Evolutionary conservation across 2,888 invertebrate species (phyloP).

Genomic region (Pandemis heparana): DNA sequence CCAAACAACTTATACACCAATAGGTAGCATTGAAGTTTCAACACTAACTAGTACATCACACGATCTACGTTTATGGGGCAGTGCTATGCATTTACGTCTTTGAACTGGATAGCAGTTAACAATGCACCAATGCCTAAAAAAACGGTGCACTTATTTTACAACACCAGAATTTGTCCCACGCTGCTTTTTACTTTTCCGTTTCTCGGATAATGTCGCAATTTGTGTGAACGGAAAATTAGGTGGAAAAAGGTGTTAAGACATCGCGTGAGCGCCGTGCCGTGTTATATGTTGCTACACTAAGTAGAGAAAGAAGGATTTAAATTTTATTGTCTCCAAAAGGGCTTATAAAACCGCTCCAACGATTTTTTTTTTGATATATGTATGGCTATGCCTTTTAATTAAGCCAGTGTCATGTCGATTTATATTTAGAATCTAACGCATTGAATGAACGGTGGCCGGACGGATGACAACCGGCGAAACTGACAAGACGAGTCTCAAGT

Average conservation of each 20-base stretch:
- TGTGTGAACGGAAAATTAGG: conserved; percentile 63
- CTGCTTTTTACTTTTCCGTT: conserved; percentile 54
- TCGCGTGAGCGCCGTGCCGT: conserved; percentile 7
- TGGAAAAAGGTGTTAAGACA: conserved; percentile 41
- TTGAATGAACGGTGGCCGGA: no score
- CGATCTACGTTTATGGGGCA: background rate
- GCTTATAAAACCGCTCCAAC: no score
- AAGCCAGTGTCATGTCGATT: no score
- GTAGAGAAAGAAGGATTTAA: background rate
- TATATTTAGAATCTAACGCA: no score
- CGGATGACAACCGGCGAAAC: no score
- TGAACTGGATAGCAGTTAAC: conserved; percentile 38
- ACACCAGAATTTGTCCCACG: conserved; percentile 51
- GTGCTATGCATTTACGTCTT: background rate
- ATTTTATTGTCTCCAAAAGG: no score
- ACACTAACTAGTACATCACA: background rate
- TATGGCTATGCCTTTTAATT: no score
- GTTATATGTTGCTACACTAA: background rate
- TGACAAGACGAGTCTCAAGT: no score
- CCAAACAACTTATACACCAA: conserved; percentile 1
- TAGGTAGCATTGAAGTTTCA: background rate
- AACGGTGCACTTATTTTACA: conserved; percentile 57
- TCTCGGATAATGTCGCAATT: conserved; percentile 67
- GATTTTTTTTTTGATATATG: no score
- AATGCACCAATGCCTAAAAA: conserved; percentile 56